A percentile compares a stretch with the other conserved stretches of the same genome.
These are phyloP conservation scores for Sandelia bainsii DNA, from an alignment of 2,797 vertebrate genomes.

Conservation along the genomic window DNA sequence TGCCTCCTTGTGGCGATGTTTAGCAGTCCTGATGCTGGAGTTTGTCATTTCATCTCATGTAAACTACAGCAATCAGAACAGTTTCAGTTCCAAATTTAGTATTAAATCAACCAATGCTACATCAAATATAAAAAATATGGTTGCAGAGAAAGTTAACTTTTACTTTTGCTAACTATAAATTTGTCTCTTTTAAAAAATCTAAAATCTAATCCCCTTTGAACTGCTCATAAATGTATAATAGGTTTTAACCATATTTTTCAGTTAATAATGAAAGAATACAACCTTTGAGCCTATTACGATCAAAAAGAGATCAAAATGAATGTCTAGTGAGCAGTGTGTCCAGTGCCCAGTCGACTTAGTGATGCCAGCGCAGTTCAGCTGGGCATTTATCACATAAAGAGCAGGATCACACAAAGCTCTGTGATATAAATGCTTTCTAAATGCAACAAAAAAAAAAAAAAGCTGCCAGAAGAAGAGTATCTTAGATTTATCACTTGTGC, in stretches of 20 bases:
- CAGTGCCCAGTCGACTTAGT: background rate
- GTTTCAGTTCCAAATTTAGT: background rate
- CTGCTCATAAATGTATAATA: background rate
- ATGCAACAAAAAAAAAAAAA: background rate
- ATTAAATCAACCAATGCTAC: no score
- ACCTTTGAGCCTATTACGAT: background rate
- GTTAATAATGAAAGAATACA: conserved; percentile 1
- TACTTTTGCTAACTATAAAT: background rate
- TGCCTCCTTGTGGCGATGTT: conserved; percentile 66
- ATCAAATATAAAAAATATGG: background rate
- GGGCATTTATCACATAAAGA: background rate
- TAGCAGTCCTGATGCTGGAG: background rate
- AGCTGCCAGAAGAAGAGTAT: background rate
- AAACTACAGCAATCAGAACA: background rate
- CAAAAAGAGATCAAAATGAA: conserved; percentile 19
- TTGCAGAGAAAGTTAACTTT: background rate
- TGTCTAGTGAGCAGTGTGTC: background rate
- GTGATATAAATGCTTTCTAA: background rate
- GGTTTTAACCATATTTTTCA: background rate
- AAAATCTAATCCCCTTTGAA: background rate
- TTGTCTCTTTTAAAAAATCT: background rate
- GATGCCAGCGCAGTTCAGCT: background rate
- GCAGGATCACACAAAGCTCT: background rate
- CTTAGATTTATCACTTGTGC: background rate
- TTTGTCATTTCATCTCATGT: background rate